Evolutionary conservation across 2,888 invertebrate genomes (phyloP), one percentile per base, ranked within the genome.

Genomic region (Lucinisca nassula): DNA sequence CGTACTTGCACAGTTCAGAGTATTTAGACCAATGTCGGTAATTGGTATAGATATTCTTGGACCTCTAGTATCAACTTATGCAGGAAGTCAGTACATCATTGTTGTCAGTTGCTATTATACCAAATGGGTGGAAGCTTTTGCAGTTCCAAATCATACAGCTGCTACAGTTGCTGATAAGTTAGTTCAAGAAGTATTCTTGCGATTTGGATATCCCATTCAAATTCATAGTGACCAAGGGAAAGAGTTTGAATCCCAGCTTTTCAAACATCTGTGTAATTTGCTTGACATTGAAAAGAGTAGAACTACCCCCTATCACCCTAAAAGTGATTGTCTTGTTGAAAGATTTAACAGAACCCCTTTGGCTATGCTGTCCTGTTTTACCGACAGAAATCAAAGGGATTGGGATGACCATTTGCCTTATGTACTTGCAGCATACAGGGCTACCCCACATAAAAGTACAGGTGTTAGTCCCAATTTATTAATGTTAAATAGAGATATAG

Each of bases 381-480:
- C 58, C 14, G 38, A 35, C 37, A 61, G 84, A 51, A 79, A 85
- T 70, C 84, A 51, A 12, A 58, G 35, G 14, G 85, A 85, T 45
- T 91, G 88, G 90, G 91, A 88, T 49, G 76, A 81, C 40, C 79
- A 84, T 40, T 51, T 89, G 21, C 85, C 85, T 0, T 82, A 67
- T 81, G 30, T 86, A 32, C 24, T 67, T 17, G 70, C 82, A 37
- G 91, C 91, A 21, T 89, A 89, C 55, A 58, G 84, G 14, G 21
- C 84, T 27, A 61, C 87, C 8, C 35, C 17, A 6, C 89, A 87
- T 67, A 74, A 82, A 24, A 58, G 45, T 45, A 91, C 89, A 4
- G 61, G 76, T 14, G 83, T 24, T 27, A 61, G 79, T 12, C 91
- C 90, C 30, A 77, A 83, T 74, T 6, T 40, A 12, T 30, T 90